Conservation (phyloP, 2,797 vertebrate species). For the Pempheris klunzingeri region DNA sequence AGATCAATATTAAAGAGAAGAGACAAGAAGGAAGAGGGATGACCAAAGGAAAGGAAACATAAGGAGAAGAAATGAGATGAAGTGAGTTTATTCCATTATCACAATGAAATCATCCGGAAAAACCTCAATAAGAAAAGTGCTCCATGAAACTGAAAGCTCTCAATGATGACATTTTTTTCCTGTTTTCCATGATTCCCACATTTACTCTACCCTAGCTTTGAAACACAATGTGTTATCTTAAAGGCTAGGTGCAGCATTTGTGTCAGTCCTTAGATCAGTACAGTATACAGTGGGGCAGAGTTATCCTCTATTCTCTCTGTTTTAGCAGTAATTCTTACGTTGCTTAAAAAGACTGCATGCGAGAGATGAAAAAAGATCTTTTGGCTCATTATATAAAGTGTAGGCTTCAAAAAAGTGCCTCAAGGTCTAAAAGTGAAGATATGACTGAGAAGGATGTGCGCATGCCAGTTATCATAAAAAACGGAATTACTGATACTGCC, state of each 20-base stretch:
- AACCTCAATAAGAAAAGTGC: constrained; percentile 25
- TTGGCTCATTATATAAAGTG: not conserved
- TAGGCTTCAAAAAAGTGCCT: not conserved
- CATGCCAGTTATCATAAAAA: constrained; percentile 8
- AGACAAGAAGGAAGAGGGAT: constrained; percentile 14
- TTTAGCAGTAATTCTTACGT: constrained; percentile 15
- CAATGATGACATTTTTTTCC: constrained; percentile 13
- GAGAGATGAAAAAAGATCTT: constrained; percentile 12
- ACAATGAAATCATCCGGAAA: constrained; percentile 18
- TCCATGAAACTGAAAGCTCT: constrained; percentile 23
- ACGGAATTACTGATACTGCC: constrained; percentile 22
- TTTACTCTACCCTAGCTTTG: constrained; percentile 13
- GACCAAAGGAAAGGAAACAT: constrained; percentile 7
- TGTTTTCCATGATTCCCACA: not conserved
- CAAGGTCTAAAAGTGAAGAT: not conserved
- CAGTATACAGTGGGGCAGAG: not conserved
- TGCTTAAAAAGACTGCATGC: not conserved
- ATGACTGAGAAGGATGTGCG: constrained; percentile 9
- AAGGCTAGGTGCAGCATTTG: not conserved
- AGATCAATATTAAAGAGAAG: not conserved
- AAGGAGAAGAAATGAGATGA: constrained; percentile 15
- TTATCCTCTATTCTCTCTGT: constrained; percentile 1
- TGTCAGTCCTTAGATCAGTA: constrained; percentile 1
- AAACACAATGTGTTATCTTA: constrained; percentile 23
- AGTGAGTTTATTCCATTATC: constrained; percentile 7